Evolutionary conservation across 2,888 invertebrate genomes (phyloP).

Genomic region (Archaeoteleia sp.): DNA sequence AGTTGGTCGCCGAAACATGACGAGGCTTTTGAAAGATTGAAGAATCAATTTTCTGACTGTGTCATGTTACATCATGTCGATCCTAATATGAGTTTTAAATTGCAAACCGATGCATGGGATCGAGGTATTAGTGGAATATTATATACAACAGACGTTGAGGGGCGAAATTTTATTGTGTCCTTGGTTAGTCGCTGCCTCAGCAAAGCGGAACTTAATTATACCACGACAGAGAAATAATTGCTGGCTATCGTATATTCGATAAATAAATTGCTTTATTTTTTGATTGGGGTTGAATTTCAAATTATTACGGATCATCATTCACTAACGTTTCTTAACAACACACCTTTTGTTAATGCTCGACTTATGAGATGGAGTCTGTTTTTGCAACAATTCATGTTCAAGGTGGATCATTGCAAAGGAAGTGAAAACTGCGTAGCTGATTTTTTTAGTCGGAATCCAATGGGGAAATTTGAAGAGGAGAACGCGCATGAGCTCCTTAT

Average conservation of each 20-base stretch:
- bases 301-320: slow-evolving; percentile 7
- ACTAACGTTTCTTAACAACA: slow-evolving; percentile 1
- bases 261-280: slow-evolving; percentile 5
- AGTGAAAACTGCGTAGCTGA: slow-evolving; percentile 12
- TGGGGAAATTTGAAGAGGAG: slow-evolving; percentile 5
- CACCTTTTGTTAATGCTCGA: slow-evolving; percentile 4
- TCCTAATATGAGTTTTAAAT: slow-evolving; percentile 11
- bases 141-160: slow-evolving; percentile 23
- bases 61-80: slow-evolving; percentile 28
- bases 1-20: slow-evolving; percentile 24
- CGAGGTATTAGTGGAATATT: slow-evolving; percentile 48
- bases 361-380: slow-evolving; percentile 12
- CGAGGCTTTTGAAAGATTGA: slow-evolving; percentile 24
- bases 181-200: slow-evolving; percentile 53
- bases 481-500: too few species aligned
- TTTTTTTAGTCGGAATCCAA: slow-evolving; percentile 15
- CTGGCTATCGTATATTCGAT: slow-evolving; percentile 11
- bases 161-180: slow-evolving; percentile 29
- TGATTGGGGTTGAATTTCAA: neutral
- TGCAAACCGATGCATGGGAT: slow-evolving; percentile 43
- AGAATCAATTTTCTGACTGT: slow-evolving; percentile 29
- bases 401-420: slow-evolving; percentile 28
- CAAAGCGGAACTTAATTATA: slow-evolving; percentile 11
- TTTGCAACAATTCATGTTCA: slow-evolving; percentile 9
- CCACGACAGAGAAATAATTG: slow-evolving; percentile 9